These are phyloP conservation scores for Clarias macrocephalus DNA, from an alignment of 2,113 vertebrate species.

Conservation along the genomic window DNA sequence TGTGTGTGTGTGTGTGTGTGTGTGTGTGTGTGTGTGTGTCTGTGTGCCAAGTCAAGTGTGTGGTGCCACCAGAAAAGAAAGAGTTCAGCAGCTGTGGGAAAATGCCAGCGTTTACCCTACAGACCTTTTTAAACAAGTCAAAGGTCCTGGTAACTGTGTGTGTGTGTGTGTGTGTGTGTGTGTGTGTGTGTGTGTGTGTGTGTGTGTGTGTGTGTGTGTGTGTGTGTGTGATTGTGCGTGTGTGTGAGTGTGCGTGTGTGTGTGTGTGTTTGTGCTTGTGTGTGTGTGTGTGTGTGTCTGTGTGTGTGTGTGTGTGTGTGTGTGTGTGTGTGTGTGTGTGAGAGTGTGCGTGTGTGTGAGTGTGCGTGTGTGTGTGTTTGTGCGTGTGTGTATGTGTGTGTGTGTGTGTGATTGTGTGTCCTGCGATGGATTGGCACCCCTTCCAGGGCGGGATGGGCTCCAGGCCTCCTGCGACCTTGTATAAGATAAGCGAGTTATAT, in stretches of 20 bases:
- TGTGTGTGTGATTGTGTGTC: no score
- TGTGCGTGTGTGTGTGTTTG: no score
- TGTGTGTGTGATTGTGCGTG: background rate
- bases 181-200: conserved; percentile 6
- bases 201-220: conserved; percentile 17
- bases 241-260: no score
- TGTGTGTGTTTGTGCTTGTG: no score
- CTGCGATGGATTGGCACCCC: no score
- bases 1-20: background rate
- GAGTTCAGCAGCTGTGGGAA: conserved; percentile 18
- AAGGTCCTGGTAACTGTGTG: conserved; percentile 20
- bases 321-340: no score
- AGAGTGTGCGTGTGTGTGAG: no score
- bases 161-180: background rate
- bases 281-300: conserved; percentile 37
- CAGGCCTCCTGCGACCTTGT: no score
- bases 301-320: no score
- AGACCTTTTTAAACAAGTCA: conserved; percentile 28
- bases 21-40: conserved; percentile 25
- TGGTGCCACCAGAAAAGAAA: conserved; percentile 28
- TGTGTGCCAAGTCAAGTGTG: conserved; percentile 36
- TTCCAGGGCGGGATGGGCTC: no score
- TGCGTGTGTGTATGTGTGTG: background rate
- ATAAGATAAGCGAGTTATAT: background rate
- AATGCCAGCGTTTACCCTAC: conserved; percentile 9